A percentile compares a stretch with the other conserved stretches of the same genome.
Conservation (phyloP, 2,797 vertebrate species). For the Bryconaethiops microstoma region DNA sequence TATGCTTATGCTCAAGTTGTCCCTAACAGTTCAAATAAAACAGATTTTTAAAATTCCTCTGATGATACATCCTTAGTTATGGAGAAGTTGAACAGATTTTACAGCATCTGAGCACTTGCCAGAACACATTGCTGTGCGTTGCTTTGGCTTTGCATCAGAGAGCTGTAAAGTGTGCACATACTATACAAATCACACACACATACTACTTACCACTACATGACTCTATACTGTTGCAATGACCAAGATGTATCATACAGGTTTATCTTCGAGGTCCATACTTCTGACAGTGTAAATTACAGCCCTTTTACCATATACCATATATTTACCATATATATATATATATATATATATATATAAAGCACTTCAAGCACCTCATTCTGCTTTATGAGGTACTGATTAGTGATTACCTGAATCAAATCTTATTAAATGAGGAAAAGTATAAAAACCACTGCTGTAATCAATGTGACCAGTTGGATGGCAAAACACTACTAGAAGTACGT, state of each 20-base stretch:
- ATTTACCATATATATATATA: too few relatives aligned
- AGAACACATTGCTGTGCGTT: conserved; percentile 15
- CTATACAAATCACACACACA: conserved; percentile 23
- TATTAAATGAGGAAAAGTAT: too few relatives aligned
- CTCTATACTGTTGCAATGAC: background rate
- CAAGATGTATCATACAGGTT: too few relatives aligned
- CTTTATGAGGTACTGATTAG: too few relatives aligned
- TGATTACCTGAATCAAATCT: too few relatives aligned
- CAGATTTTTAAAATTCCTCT: background rate
- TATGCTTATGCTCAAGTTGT: too few relatives aligned
- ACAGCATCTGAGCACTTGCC: conserved; percentile 22
- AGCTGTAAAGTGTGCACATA: background rate
- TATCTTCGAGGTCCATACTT: conserved; percentile 2
- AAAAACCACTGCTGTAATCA: too few relatives aligned
- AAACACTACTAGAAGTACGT: too few relatives aligned
- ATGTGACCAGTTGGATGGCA: too few relatives aligned
- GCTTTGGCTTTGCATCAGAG: background rate
- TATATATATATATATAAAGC: too few relatives aligned
- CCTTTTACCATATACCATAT: too few relatives aligned
- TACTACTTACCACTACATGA: conserved; percentile 1
- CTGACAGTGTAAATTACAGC: background rate
- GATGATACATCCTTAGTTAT: background rate
- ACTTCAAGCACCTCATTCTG: too few relatives aligned
- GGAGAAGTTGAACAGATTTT: background rate
- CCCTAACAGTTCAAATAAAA: background rate